Evolutionary conservation across 2,797 vertebrate species (phyloP).

Genomic region (Oreonectes daqikongensis): DNA sequence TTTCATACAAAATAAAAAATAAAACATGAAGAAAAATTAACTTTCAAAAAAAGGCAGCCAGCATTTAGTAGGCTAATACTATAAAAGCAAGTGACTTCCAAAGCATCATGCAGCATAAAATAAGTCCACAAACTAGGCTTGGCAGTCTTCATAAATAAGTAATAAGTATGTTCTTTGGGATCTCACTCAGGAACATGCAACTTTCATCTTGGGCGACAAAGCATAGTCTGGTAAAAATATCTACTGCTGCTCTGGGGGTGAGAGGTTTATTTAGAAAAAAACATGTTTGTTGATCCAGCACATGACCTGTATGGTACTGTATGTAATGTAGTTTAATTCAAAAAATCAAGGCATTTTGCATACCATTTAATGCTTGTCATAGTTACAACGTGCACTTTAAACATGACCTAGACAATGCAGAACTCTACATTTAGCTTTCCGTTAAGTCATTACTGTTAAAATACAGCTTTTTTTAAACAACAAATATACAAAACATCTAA

Average conservation of each 20-base stretch:
- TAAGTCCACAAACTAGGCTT: slow-evolving; percentile 85
- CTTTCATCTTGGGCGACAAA: slow-evolving; percentile 60
- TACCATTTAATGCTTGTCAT: not conserved
- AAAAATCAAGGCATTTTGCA: not conserved
- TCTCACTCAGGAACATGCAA: slow-evolving; percentile 64
- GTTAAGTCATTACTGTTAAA: not conserved
- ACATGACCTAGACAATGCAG: not conserved
- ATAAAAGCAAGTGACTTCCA: slow-evolving; percentile 80
- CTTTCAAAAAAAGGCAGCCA: slow-evolving; percentile 77
- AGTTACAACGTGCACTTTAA: not conserved
- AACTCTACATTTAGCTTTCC: not conserved
- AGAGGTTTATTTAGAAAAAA: not conserved
- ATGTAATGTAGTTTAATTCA: not conserved
- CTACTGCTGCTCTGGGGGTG: slow-evolving; percentile 4
- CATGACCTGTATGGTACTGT: not conserved
- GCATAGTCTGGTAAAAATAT: slow-evolving; percentile 31
- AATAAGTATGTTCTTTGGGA: slow-evolving; percentile 66
- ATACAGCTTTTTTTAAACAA: not conserved
- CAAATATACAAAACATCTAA: not conserved
- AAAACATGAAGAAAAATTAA: slow-evolving; percentile 71
- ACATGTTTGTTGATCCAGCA: not conserved
- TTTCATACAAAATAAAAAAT: slow-evolving; percentile 66
- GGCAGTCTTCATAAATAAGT: slow-evolving; percentile 83
- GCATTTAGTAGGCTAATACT: slow-evolving; percentile 74
- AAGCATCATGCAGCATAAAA: slow-evolving; percentile 86